phyloP scores from a whole-genome alignment of 2,888 invertebrate genomes.

The Pyrrhosoma nymphula region DNA sequence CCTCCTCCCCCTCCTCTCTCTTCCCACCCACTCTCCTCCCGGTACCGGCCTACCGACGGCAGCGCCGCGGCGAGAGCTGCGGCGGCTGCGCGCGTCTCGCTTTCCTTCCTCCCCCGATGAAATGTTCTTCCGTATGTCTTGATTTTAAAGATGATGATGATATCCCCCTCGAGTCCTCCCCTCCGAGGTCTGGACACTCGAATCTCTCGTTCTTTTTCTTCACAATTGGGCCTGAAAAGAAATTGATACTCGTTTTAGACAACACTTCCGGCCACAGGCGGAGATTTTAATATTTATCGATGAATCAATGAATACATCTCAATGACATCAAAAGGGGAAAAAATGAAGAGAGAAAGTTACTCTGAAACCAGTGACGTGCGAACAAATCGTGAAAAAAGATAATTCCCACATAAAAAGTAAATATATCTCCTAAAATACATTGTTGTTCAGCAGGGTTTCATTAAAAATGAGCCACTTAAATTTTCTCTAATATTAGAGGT shows the following conservation, averaged over 20 bases:
- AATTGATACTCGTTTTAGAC: background rate
- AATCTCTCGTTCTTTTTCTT: constrained; percentile 25
- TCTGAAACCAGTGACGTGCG: no score
- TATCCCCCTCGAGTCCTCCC: background rate
- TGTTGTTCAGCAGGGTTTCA: no score
- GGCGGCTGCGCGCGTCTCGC: constrained; percentile 39
- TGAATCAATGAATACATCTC: background rate
- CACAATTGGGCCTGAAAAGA: constrained; percentile 25
- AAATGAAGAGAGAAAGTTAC: no score
- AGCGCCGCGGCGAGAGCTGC: constrained; percentile 59
- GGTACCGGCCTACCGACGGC: constrained; percentile 42
- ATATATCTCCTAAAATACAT: no score
- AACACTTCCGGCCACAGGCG: background rate
- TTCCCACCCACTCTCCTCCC: background rate
- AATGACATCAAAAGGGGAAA: background rate
- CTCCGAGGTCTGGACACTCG: background rate
- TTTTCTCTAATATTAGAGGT: no score
- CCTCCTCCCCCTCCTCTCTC: background rate
- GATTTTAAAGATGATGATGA: background rate
- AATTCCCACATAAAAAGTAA: no score
- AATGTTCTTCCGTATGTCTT: background rate
- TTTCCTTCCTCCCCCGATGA: background rate
- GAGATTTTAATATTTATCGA: background rate
- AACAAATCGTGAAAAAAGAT: no score
- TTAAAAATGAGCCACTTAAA: no score